Base-by-base conservation (phyloP, 1,140 invertebrate species). In the Zaprionus lachaisei region DNA sequence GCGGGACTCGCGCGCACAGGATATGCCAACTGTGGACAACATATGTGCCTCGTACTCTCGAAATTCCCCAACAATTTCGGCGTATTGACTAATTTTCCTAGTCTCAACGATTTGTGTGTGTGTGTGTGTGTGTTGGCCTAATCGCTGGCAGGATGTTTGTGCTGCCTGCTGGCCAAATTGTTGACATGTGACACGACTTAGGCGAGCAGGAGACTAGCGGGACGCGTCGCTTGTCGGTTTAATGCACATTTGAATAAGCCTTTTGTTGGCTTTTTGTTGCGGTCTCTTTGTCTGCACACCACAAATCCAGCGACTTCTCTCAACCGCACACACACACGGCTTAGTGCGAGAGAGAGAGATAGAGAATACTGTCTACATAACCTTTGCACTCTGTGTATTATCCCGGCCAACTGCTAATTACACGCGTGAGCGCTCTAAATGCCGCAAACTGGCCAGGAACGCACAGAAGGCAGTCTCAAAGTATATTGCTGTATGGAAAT, bases 171-270 rank as follows among this genome's bases (percentile, higher is more conserved):
- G 62, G 15, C 24, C 51, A 64, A 76, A 64, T 73, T 73, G 64
- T 78, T 79, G 76, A 75, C 76, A 79, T 79, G 72, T 79, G 76
- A 79, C 65, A 75, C 44, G 76, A 79, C 76, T 79, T 79, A 79
- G 56, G 3, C 26, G 7, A 44, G 44, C n/a, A 24, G 47, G 24
- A 54, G 9, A 34, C 31, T 34, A 34, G 12, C 26, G 28, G 15
- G 26, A 57, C 12, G 57, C 44, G 47, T 47, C 17, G 41, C 41
- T 17, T 44, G 15, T 44, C 41, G 41, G 41, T 17, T 17, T 47
- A 66, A 67, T 68, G 67, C 60, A 63, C 61, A 79, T 75, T 75
- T 66, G 69, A 79, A 79, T 79, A 79, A 79, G 76, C 76, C 76
- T 75, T 79, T 70, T 79, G 76, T 75, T 69, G 66, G 58, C 71